Evolutionary conservation across 1,140 invertebrate species (phyloP).

Genomic region (Trigoniulus corallinus): DNA sequence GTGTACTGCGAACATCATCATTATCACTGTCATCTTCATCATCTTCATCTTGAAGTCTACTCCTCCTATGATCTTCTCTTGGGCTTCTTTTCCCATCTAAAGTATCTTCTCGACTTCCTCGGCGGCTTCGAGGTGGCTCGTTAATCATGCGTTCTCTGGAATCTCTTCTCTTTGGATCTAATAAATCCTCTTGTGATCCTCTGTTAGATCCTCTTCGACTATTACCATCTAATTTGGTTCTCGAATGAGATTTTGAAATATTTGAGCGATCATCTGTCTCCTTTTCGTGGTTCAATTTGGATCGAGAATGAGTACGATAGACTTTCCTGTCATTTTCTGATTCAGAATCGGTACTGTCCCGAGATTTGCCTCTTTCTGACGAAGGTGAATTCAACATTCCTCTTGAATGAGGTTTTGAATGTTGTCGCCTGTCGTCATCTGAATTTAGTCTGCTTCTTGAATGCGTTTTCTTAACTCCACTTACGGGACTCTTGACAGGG

Average conservation of each 20-base stretch:
- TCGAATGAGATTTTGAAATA: neutral
- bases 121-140: neutral
- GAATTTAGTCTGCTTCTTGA: conserved; percentile 3
- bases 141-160: neutral
- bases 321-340: neutral
- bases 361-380: neutral
- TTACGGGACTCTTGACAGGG: conserved; percentile 3
- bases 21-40: conserved; percentile 3
- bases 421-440: no score
- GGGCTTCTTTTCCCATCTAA: neutral
- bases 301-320: neutral
- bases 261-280: neutral
- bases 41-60: neutral
- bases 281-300: neutral
- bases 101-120: neutral
- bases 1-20: neutral
- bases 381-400: neutral
- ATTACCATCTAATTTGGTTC: neutral
- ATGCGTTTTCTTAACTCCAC: conserved; percentile 12
- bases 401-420: no score
- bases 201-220: neutral
- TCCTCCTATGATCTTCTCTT: neutral
- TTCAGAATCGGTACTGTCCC: neutral
- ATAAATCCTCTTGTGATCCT: neutral
- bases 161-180: neutral